Evolutionary conservation across 2,888 invertebrate species (phyloP).

Genomic region (Troides helena): DNA sequence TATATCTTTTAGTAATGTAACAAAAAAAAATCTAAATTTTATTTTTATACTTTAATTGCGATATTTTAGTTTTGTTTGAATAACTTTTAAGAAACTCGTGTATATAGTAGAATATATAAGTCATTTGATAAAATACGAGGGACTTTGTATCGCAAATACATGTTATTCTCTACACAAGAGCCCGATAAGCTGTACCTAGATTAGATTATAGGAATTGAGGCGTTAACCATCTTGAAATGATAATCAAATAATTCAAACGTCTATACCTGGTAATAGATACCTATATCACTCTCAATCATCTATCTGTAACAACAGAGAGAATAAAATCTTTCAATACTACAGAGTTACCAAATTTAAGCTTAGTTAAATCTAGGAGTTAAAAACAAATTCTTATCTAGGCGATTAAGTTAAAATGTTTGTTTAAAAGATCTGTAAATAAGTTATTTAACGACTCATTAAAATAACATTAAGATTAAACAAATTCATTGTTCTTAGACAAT

Average conservation of each 20-base stretch:
- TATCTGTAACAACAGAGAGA: not conserved
- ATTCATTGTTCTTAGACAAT: not conserved
- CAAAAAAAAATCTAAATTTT: no score
- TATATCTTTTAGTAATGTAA: no score
- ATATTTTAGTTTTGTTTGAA: no score
- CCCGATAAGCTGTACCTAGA: slow-evolving; percentile 5
- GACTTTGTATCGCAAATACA: not conserved
- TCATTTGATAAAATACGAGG: not conserved
- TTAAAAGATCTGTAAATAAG: no score
- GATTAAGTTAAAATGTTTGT: not conserved
- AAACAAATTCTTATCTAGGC: not conserved
- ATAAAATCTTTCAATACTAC: not conserved
- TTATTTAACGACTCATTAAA: no score
- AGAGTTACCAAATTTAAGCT: not conserved
- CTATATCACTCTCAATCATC: not conserved
- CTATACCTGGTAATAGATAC: not conserved
- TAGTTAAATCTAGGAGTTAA: not conserved
- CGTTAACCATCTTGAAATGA: not conserved
- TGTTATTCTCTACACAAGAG: not conserved
- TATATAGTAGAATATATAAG: not conserved
- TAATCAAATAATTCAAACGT: not conserved
- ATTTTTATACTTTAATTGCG: no score
- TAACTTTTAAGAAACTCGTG: no score
- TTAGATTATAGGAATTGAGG: slow-evolving; percentile 4
- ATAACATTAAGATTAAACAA: no score